These are phyloP conservation scores for Drosophila subquinaria DNA, from an alignment of 2,888 invertebrate species.

Conservation along the genomic window DNA sequence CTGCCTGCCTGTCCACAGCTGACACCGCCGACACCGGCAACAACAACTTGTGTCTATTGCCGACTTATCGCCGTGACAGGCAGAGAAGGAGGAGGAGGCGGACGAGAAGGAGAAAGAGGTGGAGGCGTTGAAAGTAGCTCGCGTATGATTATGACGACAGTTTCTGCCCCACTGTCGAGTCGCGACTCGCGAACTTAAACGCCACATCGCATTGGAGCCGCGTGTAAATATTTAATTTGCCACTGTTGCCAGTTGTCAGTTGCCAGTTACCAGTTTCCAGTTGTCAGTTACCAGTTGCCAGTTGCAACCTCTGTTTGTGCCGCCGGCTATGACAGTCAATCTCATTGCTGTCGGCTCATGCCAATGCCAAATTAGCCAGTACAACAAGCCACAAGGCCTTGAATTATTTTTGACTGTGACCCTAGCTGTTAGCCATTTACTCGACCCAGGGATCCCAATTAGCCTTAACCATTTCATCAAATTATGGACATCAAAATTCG, in stretches of 20 bases:
- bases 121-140: constrained; percentile 12
- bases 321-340: constrained; percentile 15
- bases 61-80: background rate
- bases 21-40: constrained; percentile 17
- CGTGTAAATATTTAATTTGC: constrained; percentile 54
- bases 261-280: constrained; percentile 32
- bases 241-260: constrained; percentile 24
- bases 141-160: constrained; percentile 52
- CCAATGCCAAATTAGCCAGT: constrained; percentile 36
- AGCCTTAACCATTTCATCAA: constrained; percentile 6
- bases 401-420: constrained; percentile 30
- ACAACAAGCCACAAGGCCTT: constrained; percentile 20
- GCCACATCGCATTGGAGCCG: constrained; percentile 35
- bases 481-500: background rate
- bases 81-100: background rate
- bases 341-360: constrained; percentile 31
- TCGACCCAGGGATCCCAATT: constrained; percentile 6
- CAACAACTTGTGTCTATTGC: constrained; percentile 11
- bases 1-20: constrained; percentile 17
- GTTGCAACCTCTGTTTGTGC: constrained; percentile 9
- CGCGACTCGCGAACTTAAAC: constrained; percentile 22
- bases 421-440: constrained; percentile 1
- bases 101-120: background rate
- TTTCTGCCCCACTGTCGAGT: constrained; percentile 19
- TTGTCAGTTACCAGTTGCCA: constrained; percentile 34